Conservation (phyloP, 2,797 vertebrate species). For the Leptoclinus maculatus region DNA sequence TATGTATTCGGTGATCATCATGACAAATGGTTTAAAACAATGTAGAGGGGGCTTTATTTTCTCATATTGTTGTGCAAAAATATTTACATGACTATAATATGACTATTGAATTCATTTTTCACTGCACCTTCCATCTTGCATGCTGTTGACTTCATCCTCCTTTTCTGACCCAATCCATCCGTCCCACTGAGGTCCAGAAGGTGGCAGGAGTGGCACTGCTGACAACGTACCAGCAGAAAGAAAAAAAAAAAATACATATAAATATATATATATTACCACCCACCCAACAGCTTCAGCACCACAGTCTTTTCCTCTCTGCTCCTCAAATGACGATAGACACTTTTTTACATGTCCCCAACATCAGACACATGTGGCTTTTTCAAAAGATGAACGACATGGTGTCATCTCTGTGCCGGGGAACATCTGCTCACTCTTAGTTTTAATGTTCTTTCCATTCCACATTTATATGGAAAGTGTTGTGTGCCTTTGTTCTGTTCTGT, state of each 20-base stretch:
- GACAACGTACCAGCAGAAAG: constrained; percentile 39
- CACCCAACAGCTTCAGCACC: constrained; percentile 70
- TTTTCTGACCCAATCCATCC: constrained; percentile 16
- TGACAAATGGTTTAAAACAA: not conserved
- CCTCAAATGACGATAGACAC: constrained; percentile 60
- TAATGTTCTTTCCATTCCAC: constrained; percentile 78
- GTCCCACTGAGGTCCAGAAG: constrained; percentile 77
- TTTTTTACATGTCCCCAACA: constrained; percentile 70
- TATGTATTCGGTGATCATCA: not conserved
- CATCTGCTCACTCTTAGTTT: constrained; percentile 81
- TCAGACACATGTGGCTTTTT: constrained; percentile 80
- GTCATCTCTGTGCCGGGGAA: constrained; percentile 78
- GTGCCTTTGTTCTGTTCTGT: constrained; percentile 77
- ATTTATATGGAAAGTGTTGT: constrained; percentile 81
- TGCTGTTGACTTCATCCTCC: constrained; percentile 6
- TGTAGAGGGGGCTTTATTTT: not conserved
- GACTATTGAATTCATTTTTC: not conserved
- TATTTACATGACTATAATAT: not conserved
- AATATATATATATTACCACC: constrained; percentile 15
- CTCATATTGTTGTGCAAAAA: not conserved
- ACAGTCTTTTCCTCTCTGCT: constrained; percentile 49
- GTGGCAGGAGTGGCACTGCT: constrained; percentile 80
- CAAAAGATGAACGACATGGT: constrained; percentile 76
- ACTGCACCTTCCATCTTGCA: not conserved
- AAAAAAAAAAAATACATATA: not conserved